Evolutionary conservation across 2,113 vertebrate genomes (phyloP), one percentile per base, ranked within the genome.

Genomic region (Electrona antarctica): DNA sequence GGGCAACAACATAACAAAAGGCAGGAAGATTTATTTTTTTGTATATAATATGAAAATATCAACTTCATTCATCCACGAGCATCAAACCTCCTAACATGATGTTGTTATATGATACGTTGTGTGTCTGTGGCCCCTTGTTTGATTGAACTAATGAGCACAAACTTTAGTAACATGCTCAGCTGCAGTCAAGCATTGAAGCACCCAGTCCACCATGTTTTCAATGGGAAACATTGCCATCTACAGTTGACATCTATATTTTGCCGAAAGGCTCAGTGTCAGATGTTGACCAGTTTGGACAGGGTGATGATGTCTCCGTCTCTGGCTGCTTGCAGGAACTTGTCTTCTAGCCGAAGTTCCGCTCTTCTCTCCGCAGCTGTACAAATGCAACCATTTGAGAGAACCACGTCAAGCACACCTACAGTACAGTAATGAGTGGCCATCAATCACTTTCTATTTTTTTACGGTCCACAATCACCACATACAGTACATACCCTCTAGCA

Each of bases 401-500:
- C 65, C 77, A 79, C 33, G 29, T 41, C 56, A 46, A 50, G 58
- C 64, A 67, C 57, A 74, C 60, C 67, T 6, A 58, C 65, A 77
- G 21, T 6, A 58, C 65, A 77, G 21, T 65, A 81, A 81, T 72
- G 72, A 84, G 66, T 77, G 73, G 21, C 28, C 33, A 73, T 65
- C 46, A 60, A 49, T 59, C 7, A 59, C 48, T 28, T 41, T 57
- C 48, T 41, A 41, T 41, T 9, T 15, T 54, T 49, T 46, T 21
- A 21, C 6, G 4, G 56, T 1, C 52, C 58, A 13, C 1, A 52
- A 7, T 8, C 57, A 48, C 11, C 29, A 64, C 15, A 56, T 67
- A 21, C 91, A 56, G 93, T 93, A 94, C 78, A 84, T 94, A 97
- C 96, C 97, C 92, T 98, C 95, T 67, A 98, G 92, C 96, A 98